Evolutionary conservation across 2,113 vertebrate species (phyloP).

Genomic region (Excalfactoria chinensis): DNA sequence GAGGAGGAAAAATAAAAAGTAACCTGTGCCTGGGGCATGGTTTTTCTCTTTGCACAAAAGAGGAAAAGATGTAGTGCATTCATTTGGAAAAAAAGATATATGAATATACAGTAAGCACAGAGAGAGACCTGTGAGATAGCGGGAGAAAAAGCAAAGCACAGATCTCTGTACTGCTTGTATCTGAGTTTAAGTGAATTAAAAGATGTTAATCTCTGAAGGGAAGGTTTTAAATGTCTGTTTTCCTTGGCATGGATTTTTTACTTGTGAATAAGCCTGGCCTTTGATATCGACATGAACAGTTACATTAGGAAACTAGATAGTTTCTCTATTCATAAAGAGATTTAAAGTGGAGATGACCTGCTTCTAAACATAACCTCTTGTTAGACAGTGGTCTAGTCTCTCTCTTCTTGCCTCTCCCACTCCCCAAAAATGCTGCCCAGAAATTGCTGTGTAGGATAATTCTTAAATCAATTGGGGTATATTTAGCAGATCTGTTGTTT

Average conservation of each 20-base stretch:
- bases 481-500: not conserved
- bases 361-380: not conserved
- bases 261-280: conserved; percentile 4
- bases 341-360: not conserved
- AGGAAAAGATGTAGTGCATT: not conserved
- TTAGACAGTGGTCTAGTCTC: not conserved
- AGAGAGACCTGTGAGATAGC: not conserved
- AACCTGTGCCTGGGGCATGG: not conserved
- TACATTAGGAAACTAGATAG: not conserved
- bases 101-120: conserved; percentile 4
- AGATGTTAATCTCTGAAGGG: not conserved
- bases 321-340: not conserved
- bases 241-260: not conserved
- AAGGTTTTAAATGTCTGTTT: not conserved
- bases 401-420: not conserved
- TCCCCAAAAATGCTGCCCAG: not conserved
- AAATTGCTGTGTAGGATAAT: not conserved
- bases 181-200: not conserved
- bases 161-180: not conserved
- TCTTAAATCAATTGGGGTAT: not conserved
- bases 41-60: not conserved
- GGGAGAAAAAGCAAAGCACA: not conserved
- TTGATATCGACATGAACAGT: not conserved
- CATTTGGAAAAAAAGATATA: not conserved
- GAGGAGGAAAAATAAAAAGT: not conserved